A percentile compares a stretch with the other conserved stretches of the same genome.
phyloP scores from a whole-genome alignment of 2,888 invertebrate genomes.

The Trimorus sp. region DNA sequence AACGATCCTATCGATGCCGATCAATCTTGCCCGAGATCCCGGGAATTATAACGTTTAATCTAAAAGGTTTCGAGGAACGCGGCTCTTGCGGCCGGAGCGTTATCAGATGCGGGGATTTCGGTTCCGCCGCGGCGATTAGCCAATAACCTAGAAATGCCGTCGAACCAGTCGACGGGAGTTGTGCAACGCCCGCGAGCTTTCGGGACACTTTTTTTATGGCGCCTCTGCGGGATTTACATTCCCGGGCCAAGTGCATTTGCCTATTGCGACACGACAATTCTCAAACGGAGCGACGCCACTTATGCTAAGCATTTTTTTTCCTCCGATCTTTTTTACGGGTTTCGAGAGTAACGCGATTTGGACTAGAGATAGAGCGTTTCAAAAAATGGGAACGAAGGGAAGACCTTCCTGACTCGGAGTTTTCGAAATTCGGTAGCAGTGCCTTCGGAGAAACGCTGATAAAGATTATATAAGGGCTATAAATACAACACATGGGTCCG shows the following conservation, averaged over 20 bases:
- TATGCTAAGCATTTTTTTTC: constrained; percentile 10
- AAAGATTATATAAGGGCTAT: too few species aligned
- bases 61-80: constrained; percentile 49
- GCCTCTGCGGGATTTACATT: background rate
- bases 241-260: constrained; percentile 13
- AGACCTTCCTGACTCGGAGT: too few species aligned
- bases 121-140: constrained; percentile 33
- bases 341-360: too few species aligned
- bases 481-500: too few species aligned
- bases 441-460: too few species aligned
- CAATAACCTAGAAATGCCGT: constrained; percentile 44
- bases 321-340: too few species aligned
- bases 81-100: constrained; percentile 26
- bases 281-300: background rate
- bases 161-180: constrained; percentile 26
- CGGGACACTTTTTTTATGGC: background rate
- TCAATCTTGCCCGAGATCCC: constrained; percentile 54
- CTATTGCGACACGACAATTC: background rate
- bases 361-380: too few species aligned
- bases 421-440: too few species aligned
- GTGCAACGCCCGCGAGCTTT: constrained; percentile 17
- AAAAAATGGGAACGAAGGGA: too few species aligned
- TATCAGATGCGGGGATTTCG: constrained; percentile 43
- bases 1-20: constrained; percentile 59
- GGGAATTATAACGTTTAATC: constrained; percentile 63